A percentile compares a stretch with the other conserved stretches of the same genome.
These are phyloP conservation scores for Cheilosia vernalis DNA, from an alignment of 2,888 invertebrate genomes.

Conservation along the genomic window DNA sequence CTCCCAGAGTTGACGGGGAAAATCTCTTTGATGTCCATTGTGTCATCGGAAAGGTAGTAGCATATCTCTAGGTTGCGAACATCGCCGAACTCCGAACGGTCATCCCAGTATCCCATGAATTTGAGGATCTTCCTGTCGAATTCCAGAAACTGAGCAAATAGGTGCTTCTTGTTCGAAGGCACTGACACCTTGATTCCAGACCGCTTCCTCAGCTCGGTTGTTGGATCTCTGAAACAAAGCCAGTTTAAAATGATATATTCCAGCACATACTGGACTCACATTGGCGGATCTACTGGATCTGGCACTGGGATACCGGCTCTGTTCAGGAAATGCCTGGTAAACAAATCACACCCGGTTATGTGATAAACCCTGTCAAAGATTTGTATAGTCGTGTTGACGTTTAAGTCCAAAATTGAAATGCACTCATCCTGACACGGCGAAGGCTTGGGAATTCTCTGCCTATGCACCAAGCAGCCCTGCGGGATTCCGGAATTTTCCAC, in stretches of 20 bases:
- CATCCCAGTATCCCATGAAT: conserved; percentile 96
- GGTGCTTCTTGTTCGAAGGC: conserved; percentile 84
- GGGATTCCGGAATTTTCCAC: conserved; percentile 92
- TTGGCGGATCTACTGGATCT: conserved; percentile 86
- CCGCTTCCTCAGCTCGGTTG: conserved; percentile 83
- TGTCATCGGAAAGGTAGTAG: conserved; percentile 94
- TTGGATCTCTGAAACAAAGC: conserved; percentile 83
- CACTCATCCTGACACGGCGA: conserved; percentile 89
- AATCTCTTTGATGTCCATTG: conserved; percentile 93
- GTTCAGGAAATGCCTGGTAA: conserved; percentile 92
- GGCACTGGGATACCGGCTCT: conserved; percentile 93
- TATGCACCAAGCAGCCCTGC: conserved; percentile 92
- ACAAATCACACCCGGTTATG: conserved; percentile 93
- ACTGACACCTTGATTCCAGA: conserved; percentile 76
- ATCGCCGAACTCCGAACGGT: conserved; percentile 90
- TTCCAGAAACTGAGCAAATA: conserved; percentile 91
- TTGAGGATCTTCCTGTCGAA: conserved; percentile 90
- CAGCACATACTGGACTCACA: conserved; percentile 79
- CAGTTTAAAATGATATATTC: neutral
- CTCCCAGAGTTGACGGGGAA: conserved; percentile 88
- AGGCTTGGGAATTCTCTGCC: conserved; percentile 92
- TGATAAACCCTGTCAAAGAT: conserved; percentile 92
- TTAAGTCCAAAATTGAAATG: conserved; percentile 93
- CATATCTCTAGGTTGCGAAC: conserved; percentile 91
- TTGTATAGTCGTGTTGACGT: conserved; percentile 91